These are phyloP conservation scores for Rhyacophila brunnea DNA, from an alignment of 1,140 invertebrate species.

Conservation along the genomic window DNA sequence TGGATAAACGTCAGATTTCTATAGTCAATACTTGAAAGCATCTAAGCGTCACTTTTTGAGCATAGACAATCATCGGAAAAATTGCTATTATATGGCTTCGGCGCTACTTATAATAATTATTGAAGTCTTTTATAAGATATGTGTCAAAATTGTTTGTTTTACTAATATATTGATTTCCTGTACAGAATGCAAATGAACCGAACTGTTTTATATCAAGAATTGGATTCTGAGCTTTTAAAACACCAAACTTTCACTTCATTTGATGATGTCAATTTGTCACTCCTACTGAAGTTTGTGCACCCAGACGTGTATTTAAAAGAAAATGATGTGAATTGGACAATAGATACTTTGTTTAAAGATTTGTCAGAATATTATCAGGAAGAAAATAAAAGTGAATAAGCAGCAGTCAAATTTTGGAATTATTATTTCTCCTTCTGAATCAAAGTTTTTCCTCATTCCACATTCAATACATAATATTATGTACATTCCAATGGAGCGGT, in stretches of 20 bases:
- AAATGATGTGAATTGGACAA: slow-evolving; percentile 24
- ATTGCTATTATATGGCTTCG: too few species aligned
- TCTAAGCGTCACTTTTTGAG: too few species aligned
- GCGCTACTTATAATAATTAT: too few species aligned
- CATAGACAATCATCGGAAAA: too few species aligned
- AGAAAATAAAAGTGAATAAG: slow-evolving; percentile 11
- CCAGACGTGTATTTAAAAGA: slow-evolving; percentile 30
- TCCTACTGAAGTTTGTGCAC: slow-evolving; percentile 28
- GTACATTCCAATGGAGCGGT: background rate
- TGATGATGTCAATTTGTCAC: slow-evolving; percentile 25
- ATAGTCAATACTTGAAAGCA: too few species aligned
- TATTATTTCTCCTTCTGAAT: background rate
- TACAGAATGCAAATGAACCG: slow-evolving; percentile 20
- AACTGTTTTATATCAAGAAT: slow-evolving; percentile 27
- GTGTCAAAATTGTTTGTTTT: too few species aligned
- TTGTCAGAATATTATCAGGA: slow-evolving; percentile 26
- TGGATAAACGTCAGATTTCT: too few species aligned
- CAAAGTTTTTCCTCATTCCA: background rate
- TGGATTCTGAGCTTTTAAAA: slow-evolving; percentile 32
- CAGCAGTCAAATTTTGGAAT: background rate
- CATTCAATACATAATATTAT: background rate
- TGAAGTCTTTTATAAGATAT: too few species aligned
- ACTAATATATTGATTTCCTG: too few species aligned
- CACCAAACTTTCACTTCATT: slow-evolving; percentile 24
- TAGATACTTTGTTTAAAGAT: slow-evolving; percentile 30